A percentile compares a stretch with the other conserved stretches of the same genome.
Evolutionary conservation across 2,113 vertebrate species (phyloP).

Genomic region (Eptesicus fuscus): DNA sequence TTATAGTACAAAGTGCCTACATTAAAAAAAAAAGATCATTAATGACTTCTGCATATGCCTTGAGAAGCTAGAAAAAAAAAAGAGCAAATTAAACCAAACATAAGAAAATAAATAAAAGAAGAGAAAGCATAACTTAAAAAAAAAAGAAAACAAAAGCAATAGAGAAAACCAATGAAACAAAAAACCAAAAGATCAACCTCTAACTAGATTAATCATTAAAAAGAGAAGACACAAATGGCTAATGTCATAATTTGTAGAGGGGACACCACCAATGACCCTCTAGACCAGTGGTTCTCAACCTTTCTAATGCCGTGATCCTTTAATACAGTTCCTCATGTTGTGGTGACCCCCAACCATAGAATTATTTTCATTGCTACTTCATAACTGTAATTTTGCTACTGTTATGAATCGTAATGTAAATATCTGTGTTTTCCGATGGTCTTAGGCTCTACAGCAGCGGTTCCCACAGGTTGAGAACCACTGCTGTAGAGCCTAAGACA

Average conservation of each 20-base stretch:
- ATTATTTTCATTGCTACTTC: too few species aligned
- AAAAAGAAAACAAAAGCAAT: background rate
- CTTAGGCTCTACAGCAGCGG: too few species aligned
- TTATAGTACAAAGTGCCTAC: background rate
- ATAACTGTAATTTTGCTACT: too few species aligned
- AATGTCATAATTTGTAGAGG: background rate
- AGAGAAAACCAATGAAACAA: background rate
- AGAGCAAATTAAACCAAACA: background rate
- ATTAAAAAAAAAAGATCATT: background rate
- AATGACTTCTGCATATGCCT: background rate
- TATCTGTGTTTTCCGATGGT: too few species aligned
- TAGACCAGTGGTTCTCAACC: background rate
- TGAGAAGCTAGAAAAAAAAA: background rate
- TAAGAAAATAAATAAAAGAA: background rate
- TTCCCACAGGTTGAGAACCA: too few species aligned
- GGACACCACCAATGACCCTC: background rate
- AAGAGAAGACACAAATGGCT: background rate
- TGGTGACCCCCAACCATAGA: too few species aligned
- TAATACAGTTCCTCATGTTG: too few species aligned
- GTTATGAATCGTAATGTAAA: too few species aligned
- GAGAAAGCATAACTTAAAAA: background rate
- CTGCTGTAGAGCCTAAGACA: too few species aligned
- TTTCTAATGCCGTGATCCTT: too few species aligned
- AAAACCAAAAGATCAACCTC: background rate
- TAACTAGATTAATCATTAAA: background rate